Conservation (phyloP, 2,888 invertebrate species). For the Leptinotarsa peninsularis region DNA sequence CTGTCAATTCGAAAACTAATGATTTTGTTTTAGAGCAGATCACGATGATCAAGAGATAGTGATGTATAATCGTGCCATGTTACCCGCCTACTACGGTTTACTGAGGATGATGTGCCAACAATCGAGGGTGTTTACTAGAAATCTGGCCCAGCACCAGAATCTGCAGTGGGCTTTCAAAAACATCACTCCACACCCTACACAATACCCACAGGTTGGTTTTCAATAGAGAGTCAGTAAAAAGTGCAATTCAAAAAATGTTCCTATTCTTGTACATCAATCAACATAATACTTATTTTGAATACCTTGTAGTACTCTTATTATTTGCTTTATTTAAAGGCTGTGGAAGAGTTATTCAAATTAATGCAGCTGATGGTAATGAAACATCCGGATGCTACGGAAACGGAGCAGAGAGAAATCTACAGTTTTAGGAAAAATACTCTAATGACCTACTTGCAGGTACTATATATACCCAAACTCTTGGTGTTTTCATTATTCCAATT, state of each 20-base stretch:
- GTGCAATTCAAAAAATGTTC: no score
- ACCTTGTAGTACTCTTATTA: no score
- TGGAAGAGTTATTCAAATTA: constrained; percentile 90
- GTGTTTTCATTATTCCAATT: neutral
- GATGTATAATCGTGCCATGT: constrained; percentile 91
- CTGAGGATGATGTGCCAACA: constrained; percentile 91
- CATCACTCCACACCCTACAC: constrained; percentile 94
- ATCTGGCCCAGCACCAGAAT: constrained; percentile 92
- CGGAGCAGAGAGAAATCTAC: constrained; percentile 85
- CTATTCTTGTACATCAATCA: no score
- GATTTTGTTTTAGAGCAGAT: constrained; percentile 78
- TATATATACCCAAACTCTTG: constrained; percentile 34
- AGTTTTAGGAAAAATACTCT: constrained; percentile 87
- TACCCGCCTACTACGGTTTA: constrained; percentile 92
- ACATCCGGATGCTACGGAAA: constrained; percentile 81
- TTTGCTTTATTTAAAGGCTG: constrained; percentile 71
- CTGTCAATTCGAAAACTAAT: constrained; percentile 4
- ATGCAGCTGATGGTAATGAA: constrained; percentile 91
- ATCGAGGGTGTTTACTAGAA: constrained; percentile 85
- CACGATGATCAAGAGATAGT: constrained; percentile 97
- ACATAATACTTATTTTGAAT: no score
- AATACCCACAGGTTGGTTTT: constrained; percentile 79
- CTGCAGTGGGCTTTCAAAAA: constrained; percentile 97
- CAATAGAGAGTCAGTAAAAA: neutral
- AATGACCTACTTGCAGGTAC: constrained; percentile 85